phyloP scores from a whole-genome alignment of 2,113 vertebrate genomes.

The Stigmatopora argus region DNA sequence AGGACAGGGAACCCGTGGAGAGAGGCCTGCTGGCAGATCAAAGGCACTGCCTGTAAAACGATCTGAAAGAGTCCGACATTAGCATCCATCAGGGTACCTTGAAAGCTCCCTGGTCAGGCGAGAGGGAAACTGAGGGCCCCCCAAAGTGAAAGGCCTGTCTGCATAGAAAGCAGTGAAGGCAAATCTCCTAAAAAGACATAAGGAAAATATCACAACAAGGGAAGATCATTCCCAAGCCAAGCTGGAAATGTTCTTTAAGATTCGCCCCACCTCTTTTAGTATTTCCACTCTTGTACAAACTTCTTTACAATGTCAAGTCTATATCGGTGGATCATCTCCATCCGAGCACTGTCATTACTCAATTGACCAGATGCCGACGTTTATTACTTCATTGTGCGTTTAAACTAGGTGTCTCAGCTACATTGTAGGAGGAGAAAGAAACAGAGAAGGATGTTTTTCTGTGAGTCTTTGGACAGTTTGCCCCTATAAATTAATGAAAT shows the following conservation, averaged over 20 bases:
- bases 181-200: slow-evolving; percentile 61
- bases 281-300: slow-evolving; percentile 8
- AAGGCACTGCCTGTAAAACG: slow-evolving; percentile 79
- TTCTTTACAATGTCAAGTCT: slow-evolving; percentile 24
- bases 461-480: neutral
- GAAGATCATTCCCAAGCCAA: slow-evolving; percentile 62
- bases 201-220: slow-evolving; percentile 67
- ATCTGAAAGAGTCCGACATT: slow-evolving; percentile 83
- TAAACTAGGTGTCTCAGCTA: slow-evolving; percentile 41
- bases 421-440: slow-evolving; percentile 12
- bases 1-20: slow-evolving; percentile 70
- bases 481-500: neutral
- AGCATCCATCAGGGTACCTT: slow-evolving; percentile 87
- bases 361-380: slow-evolving; percentile 29
- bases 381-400: slow-evolving; percentile 38
- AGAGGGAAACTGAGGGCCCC: slow-evolving; percentile 78
- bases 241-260: slow-evolving; percentile 36
- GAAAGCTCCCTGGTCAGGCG: slow-evolving; percentile 78
- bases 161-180: slow-evolving; percentile 66
- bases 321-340: slow-evolving; percentile 58
- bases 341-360: slow-evolving; percentile 50
- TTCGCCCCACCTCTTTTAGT: slow-evolving; percentile 8
- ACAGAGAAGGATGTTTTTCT: slow-evolving; percentile 10
- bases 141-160: slow-evolving; percentile 79
- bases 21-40: slow-evolving; percentile 84